Evolutionary conservation across 2,888 invertebrate genomes (phyloP), one percentile per base, ranked within the genome.

Genomic region (Lottia gigantea): DNA sequence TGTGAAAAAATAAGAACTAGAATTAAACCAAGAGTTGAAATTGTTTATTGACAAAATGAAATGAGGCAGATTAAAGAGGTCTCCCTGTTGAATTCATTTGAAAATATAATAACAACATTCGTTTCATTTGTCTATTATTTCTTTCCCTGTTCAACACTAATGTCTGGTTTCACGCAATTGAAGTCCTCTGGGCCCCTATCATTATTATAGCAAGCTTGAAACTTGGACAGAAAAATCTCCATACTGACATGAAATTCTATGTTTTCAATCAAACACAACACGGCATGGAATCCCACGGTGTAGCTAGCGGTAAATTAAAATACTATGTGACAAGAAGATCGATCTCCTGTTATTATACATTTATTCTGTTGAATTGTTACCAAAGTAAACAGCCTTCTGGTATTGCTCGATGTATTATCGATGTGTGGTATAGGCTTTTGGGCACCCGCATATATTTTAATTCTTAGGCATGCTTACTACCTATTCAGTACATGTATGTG

Each of bases 21-120:
- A 1, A 40, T 40, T 6, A 40, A 40, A 40, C 40, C 40, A 40
- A 40, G 40, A 40, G 40, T 40, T 40, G 40, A 40, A 40, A 40
- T 55, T 55, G n/a, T 19, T 55, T 55, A 55, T 55, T 55, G 55
- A 55, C 55, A 55, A 23, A 55, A 55, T 55, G 19, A 55, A 55
- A 55, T 23, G 55, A 55, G 55, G 55, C 55, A 55, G 19, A 55
- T 55, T 55, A 55, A 55, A 55, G 55, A 55, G 55, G 55, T 23
- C 19, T 55, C 55, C 55, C 55, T 23, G 23, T 55, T 23, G 55
- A 55, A 23, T 55, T 23, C 19, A 19, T 55, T 19, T 55, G 19
- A 55, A 23, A 55, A 55, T 55, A 55, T 55, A 55, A 55, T 55
- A 55, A 55, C 55, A 55, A 55, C 19, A 55, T 23, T 23, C 55